Evolutionary conservation across 2,888 invertebrate species (phyloP), one percentile per base, ranked within the genome.

Genomic region (Eugnorisma glareosa): DNA sequence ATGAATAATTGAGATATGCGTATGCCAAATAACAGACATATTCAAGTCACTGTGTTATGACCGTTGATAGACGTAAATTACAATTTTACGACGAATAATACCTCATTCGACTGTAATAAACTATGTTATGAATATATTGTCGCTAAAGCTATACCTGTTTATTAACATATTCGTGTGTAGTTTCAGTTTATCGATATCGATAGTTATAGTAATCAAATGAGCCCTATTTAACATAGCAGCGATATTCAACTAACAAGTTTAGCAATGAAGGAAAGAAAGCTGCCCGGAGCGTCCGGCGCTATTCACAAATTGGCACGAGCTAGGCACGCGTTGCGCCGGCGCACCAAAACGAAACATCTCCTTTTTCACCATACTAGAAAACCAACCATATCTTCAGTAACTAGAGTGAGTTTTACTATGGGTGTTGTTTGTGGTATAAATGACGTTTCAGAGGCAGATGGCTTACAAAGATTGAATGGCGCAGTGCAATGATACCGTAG

Each of bases 261-360:
- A 95, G 94, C 95, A 94, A 94, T 93, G 93, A 90, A 94, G 95
- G 95, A 96, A 96, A 96, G 95, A 96, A 96, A 96, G 96, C 95
- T 93, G 94, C 94, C 93, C 91, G 92, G 90, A 94, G 95, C 95
- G 95, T 94, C 95, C 95, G 94, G 94, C 93, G 94, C 94, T 95
- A 95, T 95, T 95, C 95, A 95, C 96, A 96, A 96, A 96, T 96
- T 96, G 96, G 95, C 96, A 96, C 96, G 96, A 96, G 96, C 95
- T 94, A 93, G 94, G 93, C 96, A 96, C 96, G 95, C 96, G 95
- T 93, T 91, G 84, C 79, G 66, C 81, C 81, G 59, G 76, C 86
- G 83, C 82, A 76, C 63, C 77, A 79, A 76, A 94, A 92, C 54
- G 88, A 67, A 88, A 69, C 86, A 94, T 90, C 82, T 86, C 73